Evolutionary conservation across 2,888 invertebrate species (phyloP).

Genomic region (Phortica magna): DNA sequence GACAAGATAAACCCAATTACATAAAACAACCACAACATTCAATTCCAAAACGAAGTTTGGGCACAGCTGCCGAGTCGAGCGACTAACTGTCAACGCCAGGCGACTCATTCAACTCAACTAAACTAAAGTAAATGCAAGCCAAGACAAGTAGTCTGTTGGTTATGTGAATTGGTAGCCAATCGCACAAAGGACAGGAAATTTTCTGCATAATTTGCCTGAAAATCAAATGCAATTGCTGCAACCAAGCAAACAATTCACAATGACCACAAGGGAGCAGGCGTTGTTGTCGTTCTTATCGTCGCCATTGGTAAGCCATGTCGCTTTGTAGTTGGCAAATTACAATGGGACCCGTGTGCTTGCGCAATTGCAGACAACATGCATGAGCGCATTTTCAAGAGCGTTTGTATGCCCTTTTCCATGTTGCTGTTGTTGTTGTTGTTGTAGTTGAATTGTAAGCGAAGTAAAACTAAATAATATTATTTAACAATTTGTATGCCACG

Average conservation of each 20-base stretch:
- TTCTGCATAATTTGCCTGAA: conserved; percentile 31
- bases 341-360: background rate
- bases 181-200: conserved; percentile 23
- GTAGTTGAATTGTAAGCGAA: background rate
- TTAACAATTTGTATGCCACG: conserved; percentile 20
- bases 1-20: conserved; percentile 38
- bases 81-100: conserved; percentile 11
- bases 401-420: background rate
- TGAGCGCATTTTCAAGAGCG: conserved; percentile 1
- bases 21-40: conserved; percentile 37
- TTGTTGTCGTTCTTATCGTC: background rate
- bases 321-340: background rate
- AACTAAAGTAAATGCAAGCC: too few species aligned
- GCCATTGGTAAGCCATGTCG: background rate
- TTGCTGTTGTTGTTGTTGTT: background rate
- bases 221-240: conserved; percentile 26
- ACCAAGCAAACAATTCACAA: conserved; percentile 8
- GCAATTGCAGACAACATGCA: background rate
- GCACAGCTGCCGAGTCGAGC: background rate
- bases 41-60: conserved; percentile 11
- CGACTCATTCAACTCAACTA: background rate
- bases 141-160: background rate
- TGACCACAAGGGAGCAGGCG: conserved; percentile 12
- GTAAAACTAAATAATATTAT: conserved; percentile 7
- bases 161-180: background rate